A percentile compares a stretch with the other conserved stretches of the same genome.
phyloP scores from a whole-genome alignment of 2,113 vertebrate species.

The Brienomyrus brachyistius region DNA sequence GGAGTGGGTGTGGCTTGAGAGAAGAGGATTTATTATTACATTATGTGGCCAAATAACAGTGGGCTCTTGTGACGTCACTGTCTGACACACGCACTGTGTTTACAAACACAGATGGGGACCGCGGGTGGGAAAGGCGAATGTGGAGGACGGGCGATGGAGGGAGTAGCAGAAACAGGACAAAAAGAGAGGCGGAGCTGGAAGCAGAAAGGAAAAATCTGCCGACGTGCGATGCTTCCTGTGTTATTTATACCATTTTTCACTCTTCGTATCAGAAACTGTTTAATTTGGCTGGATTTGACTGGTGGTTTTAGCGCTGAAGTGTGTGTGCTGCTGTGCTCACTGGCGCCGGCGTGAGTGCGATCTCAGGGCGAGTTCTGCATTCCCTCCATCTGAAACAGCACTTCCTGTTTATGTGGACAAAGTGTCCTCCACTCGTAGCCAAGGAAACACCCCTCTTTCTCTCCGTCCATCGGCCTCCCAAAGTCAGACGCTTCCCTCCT shows the following conservation, averaged over 20 bases:
- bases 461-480: background rate
- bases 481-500: background rate
- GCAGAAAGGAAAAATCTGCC: background rate
- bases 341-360: background rate
- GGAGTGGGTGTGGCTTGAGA: background rate
- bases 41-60: background rate
- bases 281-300: background rate
- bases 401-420: conserved; percentile 28
- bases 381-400: background rate
- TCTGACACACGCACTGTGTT: background rate
- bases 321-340: background rate
- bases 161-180: background rate
- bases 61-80: background rate
- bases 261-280: background rate
- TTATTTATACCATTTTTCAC: background rate
- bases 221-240: background rate
- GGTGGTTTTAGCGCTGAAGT: background rate
- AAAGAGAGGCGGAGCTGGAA: background rate
- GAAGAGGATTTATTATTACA: background rate
- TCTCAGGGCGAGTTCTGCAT: background rate
- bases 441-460: background rate
- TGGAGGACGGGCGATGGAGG: background rate
- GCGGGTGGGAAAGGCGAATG: background rate
- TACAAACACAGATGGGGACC: conserved; percentile 8
- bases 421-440: conserved; percentile 15